Evolutionary conservation across 1,140 invertebrate genomes (phyloP).

Genomic region (Brachionus manjavacas): DNA sequence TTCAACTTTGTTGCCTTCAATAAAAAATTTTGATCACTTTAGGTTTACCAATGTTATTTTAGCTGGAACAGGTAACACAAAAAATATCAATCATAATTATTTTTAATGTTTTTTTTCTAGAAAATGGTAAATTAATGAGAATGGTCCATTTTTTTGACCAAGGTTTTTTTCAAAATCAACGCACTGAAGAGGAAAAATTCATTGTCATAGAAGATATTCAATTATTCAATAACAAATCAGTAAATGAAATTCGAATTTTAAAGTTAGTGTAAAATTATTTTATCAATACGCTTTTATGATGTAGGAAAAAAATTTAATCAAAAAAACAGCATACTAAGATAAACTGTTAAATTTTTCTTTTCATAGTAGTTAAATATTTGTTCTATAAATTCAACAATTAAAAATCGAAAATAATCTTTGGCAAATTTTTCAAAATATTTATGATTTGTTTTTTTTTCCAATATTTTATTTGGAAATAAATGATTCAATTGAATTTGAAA

Average conservation of each 20-base stretch:
- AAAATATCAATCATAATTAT: not conserved
- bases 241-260: not conserved
- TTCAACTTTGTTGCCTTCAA: not conserved
- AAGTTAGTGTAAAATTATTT: not conserved
- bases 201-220: slow-evolving; percentile 14
- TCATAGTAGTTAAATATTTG: too few relatives aligned
- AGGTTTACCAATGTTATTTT: slow-evolving; percentile 6
- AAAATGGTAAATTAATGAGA: slow-evolving; percentile 21
- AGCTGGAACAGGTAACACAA: slow-evolving; percentile 11
- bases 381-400: too few relatives aligned
- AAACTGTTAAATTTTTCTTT: too few relatives aligned
- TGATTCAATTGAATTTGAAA: too few relatives aligned
- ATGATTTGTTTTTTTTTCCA: too few relatives aligned
- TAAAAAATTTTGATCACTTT: not conserved
- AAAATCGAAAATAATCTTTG: too few relatives aligned
- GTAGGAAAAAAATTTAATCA: too few relatives aligned
- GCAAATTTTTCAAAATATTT: too few relatives aligned
- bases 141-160: slow-evolving; percentile 2
- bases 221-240: not conserved
- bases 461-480: too few relatives aligned
- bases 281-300: too few relatives aligned
- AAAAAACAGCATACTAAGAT: too few relatives aligned
- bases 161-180: not conserved
- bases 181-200: not conserved
- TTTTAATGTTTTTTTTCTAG: not conserved